Evolutionary conservation across 1,140 invertebrate genomes (phyloP), one percentile per base, ranked within the genome.

Genomic region (Pogonus chalceus): DNA sequence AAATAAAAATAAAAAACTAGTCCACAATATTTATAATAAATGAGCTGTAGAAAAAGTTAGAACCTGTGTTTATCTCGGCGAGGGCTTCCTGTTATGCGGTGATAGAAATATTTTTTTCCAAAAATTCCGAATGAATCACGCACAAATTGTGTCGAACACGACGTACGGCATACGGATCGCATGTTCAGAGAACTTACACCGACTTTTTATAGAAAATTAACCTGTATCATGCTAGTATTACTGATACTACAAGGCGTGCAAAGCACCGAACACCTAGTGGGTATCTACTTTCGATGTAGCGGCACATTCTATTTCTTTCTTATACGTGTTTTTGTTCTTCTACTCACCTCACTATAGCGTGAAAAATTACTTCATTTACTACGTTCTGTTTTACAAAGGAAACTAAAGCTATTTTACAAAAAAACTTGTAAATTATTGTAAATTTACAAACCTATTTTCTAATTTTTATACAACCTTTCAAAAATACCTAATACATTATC

Each of bases 191-290:
- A 43, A 43, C 37, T 43, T 43, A 43, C 18, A 18, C 18, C 18
- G 9, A 18, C 37, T 12, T 57, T 57, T 57, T 57, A 54, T 46
- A 37, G 48, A 54, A 54, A 57, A 57, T 57, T 57, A 51, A 48
- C 52, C 49, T 20, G 23, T 35, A 57, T 57, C 56, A 57, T 57
- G 56, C 56, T 51, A 57, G 56, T 49, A 49, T 26, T 35, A 48
- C 35, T 49, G 35, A 49, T 4, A 4, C 4, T 43, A 43, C 37
- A 43, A 12, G 18, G 7, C 37, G 37, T 4, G 7, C 7, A 31
- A 14, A 4, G 14, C 37, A 43, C 37, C 37, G 9, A 12, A 12
- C 18, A 7, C 7, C 37, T 4, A 43, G 18, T n/a, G n/a, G n/a
- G n/a, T n/a, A n/a, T n/a, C n/a, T n/a, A n/a, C n/a, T n/a, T n/a